A percentile compares a stretch with the other conserved stretches of the same genome.
These are phyloP conservation scores for Liolophura sinensis DNA, from an alignment of 1,140 invertebrate species.

Conservation along the genomic window DNA sequence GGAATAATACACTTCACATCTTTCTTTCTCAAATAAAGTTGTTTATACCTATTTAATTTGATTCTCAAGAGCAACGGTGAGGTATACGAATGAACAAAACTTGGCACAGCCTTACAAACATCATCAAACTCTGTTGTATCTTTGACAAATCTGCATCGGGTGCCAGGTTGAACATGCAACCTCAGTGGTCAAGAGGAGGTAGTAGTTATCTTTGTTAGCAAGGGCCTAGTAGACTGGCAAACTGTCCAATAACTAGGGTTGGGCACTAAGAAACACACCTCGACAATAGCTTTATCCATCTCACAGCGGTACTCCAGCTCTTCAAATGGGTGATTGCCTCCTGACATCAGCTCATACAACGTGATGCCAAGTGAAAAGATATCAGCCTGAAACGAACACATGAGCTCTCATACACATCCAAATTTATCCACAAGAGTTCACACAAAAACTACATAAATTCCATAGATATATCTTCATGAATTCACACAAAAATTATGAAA, in stretches of 20 bases:
- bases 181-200: neutral
- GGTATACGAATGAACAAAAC: neutral
- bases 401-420: neutral
- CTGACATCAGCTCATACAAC: constrained; percentile 44
- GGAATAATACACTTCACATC: too few species aligned
- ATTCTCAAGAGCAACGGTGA: too few species aligned
- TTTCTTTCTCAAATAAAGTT: neutral
- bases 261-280: constrained; percentile 24
- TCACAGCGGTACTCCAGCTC: constrained; percentile 43
- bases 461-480: neutral
- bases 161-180: neutral
- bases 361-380: constrained; percentile 52
- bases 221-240: neutral
- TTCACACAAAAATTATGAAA: neutral
- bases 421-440: neutral
- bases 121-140: neutral
- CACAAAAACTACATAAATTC: neutral
- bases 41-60: too few species aligned
- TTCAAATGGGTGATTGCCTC: constrained; percentile 47
- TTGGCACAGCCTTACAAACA: neutral
- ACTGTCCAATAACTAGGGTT: neutral
- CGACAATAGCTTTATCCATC: constrained; percentile 47
- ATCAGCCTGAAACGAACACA: constrained; percentile 38
- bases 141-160: too few species aligned
- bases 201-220: neutral